Evolutionary conservation across 2,113 vertebrate genomes (phyloP), one percentile per base, ranked within the genome.

Genomic region (Takifugu bimaculatus): DNA sequence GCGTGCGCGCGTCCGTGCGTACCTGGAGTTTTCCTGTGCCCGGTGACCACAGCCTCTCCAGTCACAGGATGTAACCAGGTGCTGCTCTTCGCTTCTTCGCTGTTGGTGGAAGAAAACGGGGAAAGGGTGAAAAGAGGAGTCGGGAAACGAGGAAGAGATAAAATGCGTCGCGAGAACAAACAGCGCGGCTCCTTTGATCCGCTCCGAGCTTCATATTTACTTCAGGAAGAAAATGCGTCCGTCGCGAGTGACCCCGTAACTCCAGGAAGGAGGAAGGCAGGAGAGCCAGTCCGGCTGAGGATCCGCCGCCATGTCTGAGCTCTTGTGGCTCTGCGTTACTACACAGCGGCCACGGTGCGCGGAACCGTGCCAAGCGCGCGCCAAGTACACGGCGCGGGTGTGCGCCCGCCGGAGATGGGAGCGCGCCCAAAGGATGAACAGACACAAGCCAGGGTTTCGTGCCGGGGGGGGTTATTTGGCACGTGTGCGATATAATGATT

Each of bases 1-100:
- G 59, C 25, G 64, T 14, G 52, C 70, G 20, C 20, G 20, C 20
- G 20, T 62, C 50, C 64, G 2, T 86, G 85, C 72, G 85, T 90
- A 95, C 96, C 95, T 93, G 93, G 80, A 84, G 93, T 96, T 70
- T 93, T 93, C 48, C 94, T 88, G 90, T 98, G 95, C 13, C 95
- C 95, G 11, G 94, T 96, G 85, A 93, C 91, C 25, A 95, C 90
- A 57, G 95, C 93, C 77, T 96, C 94, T 78, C 94, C 94, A 27
- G 92, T 95, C 28, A 92, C 93, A 14, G 95, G 95, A 88, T 98
- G 95, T 81, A 97, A 78, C 95, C 95, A 98, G 90, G 93, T 96
- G 79, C 94, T 95, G 84, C 95, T 97, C 92, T 98, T 93, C 15
- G 93, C 94, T 88, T 96, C 94, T 88, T 97, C 95, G 78, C 95